A percentile compares a stretch with the other conserved stretches of the same genome.
phyloP scores from a whole-genome alignment of 2,113 vertebrate genomes.

The Pollimyrus isidori region DNA sequence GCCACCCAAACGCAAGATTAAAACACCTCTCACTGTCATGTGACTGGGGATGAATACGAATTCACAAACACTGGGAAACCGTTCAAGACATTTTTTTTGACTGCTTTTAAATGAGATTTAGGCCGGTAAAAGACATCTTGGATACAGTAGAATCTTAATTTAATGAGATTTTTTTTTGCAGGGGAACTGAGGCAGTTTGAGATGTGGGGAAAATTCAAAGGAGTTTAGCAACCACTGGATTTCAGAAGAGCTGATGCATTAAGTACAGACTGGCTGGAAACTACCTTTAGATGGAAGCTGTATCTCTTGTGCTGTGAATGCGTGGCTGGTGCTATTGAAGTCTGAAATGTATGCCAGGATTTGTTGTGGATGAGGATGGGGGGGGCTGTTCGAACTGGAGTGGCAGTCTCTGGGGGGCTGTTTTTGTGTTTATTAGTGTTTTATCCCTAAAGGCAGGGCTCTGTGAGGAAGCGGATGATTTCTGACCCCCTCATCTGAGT shows the following conservation, averaged over 20 bases:
- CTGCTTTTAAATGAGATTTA: neutral
- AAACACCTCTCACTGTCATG: neutral
- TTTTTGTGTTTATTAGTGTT: neutral
- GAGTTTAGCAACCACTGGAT: neutral
- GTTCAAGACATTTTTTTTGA: neutral
- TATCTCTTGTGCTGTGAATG: neutral
- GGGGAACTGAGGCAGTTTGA: neutral
- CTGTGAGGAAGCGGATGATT: neutral
- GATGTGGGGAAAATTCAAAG: conserved; percentile 1
- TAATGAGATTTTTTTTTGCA: conserved; percentile 5
- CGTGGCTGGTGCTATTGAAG: neutral
- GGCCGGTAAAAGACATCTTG: neutral
- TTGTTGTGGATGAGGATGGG: neutral
- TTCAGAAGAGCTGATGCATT: neutral
- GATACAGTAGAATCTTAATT: conserved; percentile 2
- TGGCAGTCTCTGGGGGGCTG: neutral
- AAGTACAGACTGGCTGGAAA: neutral
- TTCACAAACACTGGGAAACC: neutral
- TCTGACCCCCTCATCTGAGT: neutral
- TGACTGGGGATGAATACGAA: neutral
- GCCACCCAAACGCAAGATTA: neutral
- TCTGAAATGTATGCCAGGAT: neutral
- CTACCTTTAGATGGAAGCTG: neutral
- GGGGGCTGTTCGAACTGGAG: neutral
- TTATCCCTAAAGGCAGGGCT: neutral